Evolutionary conservation across 2,888 invertebrate species (phyloP), one percentile per base, ranked within the genome.

Genomic region (Caenorhabditis doughertyi): DNA sequence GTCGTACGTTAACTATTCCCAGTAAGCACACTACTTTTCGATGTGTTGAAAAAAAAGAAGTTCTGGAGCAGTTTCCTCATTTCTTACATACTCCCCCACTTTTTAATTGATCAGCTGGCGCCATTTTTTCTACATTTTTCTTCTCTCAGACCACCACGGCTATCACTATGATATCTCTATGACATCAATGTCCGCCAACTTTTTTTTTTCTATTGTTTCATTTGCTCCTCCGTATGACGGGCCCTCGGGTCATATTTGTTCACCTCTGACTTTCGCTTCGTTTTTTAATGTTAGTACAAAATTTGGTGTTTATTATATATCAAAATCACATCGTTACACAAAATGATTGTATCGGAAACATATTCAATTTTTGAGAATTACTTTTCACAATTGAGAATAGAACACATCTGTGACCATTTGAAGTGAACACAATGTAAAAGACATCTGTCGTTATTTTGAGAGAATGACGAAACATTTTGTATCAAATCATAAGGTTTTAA

Each of bases 21-120:
- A 35, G 35, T 35, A 7, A 9, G 35, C 5, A 35, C 9, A 7
- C 35, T 35, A 35, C n/a, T n/a, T 35, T 35, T 35, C 35, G 35
- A 35, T 35, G 35, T 35, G 5, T 35, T 35, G 5, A 35, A 9
- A 35, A 9, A 35, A 35, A 35, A 35, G 9, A 9, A 7, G 35
- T 35, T 35, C 35, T 9, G 7, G 35, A 35, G 35, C 35, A 9
- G 35, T 35, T 35, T 27, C 62, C 16, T 1, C 2, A 9, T 51
- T 35, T 21, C 42, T 21, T 18, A 3, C n/a, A 7, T 32, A 58
- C 67, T 13, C 77, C 77, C 60, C 25, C 77, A 51, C 70, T 53
- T 60, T 23, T 42, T 21, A 53, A 42, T 68, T 51, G 51, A 77
- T 77, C 77, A 77, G 62, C 77, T 77, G 77, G 60, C 62, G 76